Percentiles rank a stretch among this genome's conserved stretches.
Evolutionary conservation across 92 coral and sea anemone genomes (phyloP).

Genomic region (Parazoanthus swiftii): DNA sequence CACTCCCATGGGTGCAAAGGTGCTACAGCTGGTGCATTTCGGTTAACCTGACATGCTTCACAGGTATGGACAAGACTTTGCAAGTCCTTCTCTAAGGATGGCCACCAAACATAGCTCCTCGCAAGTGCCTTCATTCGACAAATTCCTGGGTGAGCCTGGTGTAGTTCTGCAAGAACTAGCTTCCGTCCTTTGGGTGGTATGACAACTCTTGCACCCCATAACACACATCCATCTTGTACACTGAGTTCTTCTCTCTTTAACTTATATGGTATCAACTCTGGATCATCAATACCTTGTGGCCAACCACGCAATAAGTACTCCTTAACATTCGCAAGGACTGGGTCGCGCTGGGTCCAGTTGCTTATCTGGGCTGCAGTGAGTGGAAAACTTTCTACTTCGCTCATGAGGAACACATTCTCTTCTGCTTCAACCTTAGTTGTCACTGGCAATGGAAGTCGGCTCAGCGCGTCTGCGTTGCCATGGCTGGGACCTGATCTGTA

Average conservation of each 20-base stretch:
- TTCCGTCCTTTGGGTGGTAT: background rate
- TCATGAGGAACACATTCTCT: conserved; percentile 41
- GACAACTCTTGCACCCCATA: background rate
- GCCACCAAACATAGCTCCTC: background rate
- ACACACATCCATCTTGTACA: no score
- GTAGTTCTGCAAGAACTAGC: background rate
- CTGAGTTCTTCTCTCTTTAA: background rate
- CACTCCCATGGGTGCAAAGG: background rate
- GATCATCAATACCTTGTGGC: background rate
- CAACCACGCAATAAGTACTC: background rate
- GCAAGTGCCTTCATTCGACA: background rate
- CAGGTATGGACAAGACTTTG: no score
- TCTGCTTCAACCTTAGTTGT: conserved; percentile 39
- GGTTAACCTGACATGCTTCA: background rate
- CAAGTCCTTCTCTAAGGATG: no score
- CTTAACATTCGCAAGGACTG: background rate
- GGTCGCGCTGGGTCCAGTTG: background rate
- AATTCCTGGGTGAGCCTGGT: background rate
- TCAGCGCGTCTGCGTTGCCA: conserved; percentile 51
- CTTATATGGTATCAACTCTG: background rate
- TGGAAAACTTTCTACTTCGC: conserved; percentile 10
- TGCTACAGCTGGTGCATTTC: background rate
- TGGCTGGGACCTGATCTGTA: conserved; percentile 57
- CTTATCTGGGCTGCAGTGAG: conserved; percentile 6
- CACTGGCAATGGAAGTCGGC: conserved; percentile 49